These are phyloP conservation scores for Caenorhabditis panamensis DNA, from an alignment of 2,888 invertebrate genomes.

Conservation along the genomic window DNA sequence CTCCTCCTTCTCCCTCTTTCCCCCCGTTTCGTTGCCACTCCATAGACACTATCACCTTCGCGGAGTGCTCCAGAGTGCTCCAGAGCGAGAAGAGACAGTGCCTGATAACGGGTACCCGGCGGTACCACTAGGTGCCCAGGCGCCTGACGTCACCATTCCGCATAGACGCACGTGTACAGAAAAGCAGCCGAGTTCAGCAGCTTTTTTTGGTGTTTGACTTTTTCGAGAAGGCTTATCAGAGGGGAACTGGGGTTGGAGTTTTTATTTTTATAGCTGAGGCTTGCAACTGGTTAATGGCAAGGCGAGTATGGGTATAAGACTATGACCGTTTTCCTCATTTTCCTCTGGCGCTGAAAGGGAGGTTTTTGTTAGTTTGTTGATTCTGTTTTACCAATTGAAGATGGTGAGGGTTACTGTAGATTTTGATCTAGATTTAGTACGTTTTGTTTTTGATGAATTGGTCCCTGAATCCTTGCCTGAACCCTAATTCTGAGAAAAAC, in stretches of 20 bases:
- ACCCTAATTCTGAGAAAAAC: too few species aligned
- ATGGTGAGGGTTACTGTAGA: too few species aligned
- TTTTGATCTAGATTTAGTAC: too few species aligned
- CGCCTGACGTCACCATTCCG: neutral
- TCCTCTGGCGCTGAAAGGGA: too few species aligned
- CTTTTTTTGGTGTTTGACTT: neutral
- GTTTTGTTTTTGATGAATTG: too few species aligned
- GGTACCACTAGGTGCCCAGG: conserved; percentile 12
- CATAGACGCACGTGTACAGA: neutral
- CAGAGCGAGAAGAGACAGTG: neutral
- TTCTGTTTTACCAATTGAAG: too few species aligned
- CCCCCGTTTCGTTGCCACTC: neutral
- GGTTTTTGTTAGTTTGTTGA: too few species aligned
- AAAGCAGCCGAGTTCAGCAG: too few species aligned
- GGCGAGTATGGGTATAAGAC: too few species aligned
- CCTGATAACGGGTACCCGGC: neutral
- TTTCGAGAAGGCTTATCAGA: neutral
- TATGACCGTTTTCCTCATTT: too few species aligned
- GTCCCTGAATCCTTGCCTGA: too few species aligned
- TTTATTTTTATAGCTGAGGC: neutral
- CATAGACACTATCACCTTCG: neutral
- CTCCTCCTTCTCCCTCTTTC: neutral
- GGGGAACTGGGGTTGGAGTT: too few species aligned
- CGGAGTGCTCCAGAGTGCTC: neutral
- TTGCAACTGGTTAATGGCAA: conserved; percentile 1